Evolutionary conservation across 2,113 vertebrate species (phyloP), one percentile per base, ranked within the genome.

Genomic region (Vicugna pacos): DNA sequence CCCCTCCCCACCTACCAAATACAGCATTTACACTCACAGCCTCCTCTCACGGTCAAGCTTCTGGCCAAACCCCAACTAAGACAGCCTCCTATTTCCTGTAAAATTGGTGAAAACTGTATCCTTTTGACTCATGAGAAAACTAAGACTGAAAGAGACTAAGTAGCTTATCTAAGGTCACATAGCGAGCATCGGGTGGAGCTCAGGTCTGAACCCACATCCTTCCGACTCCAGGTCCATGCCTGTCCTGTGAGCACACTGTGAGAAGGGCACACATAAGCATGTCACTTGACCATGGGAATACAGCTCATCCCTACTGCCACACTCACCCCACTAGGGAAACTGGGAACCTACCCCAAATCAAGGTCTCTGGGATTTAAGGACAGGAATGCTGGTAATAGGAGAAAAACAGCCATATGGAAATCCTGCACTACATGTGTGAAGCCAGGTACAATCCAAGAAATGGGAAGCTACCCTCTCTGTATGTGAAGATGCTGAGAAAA

Each of bases 101-200:
- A 91, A 76, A 86, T 24, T 70, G 60, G 73, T 64, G 52, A 52
- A 94, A 42, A 89, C 1, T 79, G 8, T 15, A 60, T 48, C 42
- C 42, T 93, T 79, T 56, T 17, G 14, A 72, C 42, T 30, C n/a
- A 42, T 72, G 6, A 86, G 67, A 86, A 97, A 88, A 91, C 35
- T 4, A 24, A 95, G 79, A 60, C n/a, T 86, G 60, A 15, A 50
- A 60, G 58, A 89, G 56, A 28, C 35, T 30, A 84, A 48, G 19
- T 54, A 83, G 46, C 24, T 42, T 9, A 15, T 77, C 70, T 64
- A 42, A 75, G 42, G 16, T 56, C 58, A 86, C 52, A 22, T 1
- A 70, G 22, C 9, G 38, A 30, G 70, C 6, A 1, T 6, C 17
- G 5, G 46, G 11, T 16, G 42, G 52, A 32, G 2, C 35, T 42